These are phyloP conservation scores for Zaprionus lineosus DNA, from an alignment of 2,888 invertebrate species.

Conservation along the genomic window DNA sequence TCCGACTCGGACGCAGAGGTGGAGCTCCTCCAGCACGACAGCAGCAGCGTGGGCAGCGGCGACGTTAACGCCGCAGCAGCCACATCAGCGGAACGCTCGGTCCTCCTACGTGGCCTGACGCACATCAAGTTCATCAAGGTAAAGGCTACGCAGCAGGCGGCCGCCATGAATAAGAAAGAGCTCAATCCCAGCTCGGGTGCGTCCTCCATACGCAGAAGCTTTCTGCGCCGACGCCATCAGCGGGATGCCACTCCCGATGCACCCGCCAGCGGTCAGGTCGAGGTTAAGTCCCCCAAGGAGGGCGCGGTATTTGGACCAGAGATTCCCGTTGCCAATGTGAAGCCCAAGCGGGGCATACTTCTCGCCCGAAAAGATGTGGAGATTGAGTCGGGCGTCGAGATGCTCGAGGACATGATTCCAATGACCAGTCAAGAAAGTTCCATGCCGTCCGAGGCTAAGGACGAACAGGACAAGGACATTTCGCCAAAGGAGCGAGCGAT, in stretches of 20 bases:
- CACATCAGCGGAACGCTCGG: slow-evolving; percentile 67
- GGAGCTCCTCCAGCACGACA: slow-evolving; percentile 73
- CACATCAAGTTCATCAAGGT: slow-evolving; percentile 81
- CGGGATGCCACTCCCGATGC: slow-evolving; percentile 45
- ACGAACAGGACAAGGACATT: not conserved
- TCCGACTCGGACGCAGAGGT: slow-evolving; percentile 80
- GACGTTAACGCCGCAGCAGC: slow-evolving; percentile 38
- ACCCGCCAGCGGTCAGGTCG: slow-evolving; percentile 29
- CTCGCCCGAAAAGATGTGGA: slow-evolving; percentile 79
- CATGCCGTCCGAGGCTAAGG: not conserved
- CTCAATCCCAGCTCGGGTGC: slow-evolving; percentile 42
- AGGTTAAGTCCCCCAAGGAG: not conserved
- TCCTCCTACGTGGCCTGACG: slow-evolving; percentile 78
- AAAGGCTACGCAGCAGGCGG: slow-evolving; percentile 70
- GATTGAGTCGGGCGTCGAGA: slow-evolving; percentile 82
- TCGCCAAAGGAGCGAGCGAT: slow-evolving; percentile 5
- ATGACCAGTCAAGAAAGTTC: not conserved
- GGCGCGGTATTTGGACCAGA: slow-evolving; percentile 17
- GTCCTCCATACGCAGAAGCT: slow-evolving; percentile 61
- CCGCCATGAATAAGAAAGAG: slow-evolving; percentile 64
- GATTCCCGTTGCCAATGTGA: slow-evolving; percentile 40
- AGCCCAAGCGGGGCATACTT: slow-evolving; percentile 61
- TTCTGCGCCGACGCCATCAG: slow-evolving; percentile 71
- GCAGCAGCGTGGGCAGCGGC: slow-evolving; percentile 46
- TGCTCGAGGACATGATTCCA: slow-evolving; percentile 81